A percentile compares a stretch with the other conserved stretches of the same genome.
These are phyloP conservation scores for Tetramorium alpestre DNA, from an alignment of 1,140 invertebrate genomes.

Conservation along the genomic window DNA sequence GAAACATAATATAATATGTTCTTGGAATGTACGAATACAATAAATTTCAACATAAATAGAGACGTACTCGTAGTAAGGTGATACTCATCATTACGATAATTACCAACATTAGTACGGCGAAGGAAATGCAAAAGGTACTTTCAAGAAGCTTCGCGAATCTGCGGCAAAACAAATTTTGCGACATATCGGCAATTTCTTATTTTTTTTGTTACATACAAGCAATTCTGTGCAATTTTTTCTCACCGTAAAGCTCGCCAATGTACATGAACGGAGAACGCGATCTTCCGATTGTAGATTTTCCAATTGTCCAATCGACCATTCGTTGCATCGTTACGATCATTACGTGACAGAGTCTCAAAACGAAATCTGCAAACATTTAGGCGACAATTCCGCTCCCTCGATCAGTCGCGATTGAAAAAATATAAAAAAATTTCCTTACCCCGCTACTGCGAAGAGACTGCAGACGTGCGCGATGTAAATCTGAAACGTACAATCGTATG, in stretches of 20 bases:
- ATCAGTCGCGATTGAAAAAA: background rate
- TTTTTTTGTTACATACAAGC: too few relatives aligned
- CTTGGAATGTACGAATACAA: background rate
- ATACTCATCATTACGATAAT: background rate
- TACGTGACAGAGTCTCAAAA: background rate
- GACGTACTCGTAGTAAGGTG: background rate
- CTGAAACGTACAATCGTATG: background rate
- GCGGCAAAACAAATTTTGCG: too few relatives aligned
- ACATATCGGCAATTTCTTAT: background rate
- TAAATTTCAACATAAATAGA: background rate
- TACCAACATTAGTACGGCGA: background rate
- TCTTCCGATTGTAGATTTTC: conserved; percentile 4
- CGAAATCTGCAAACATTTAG: conserved; percentile 30
- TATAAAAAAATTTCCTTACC: conserved; percentile 4
- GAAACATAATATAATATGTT: too few relatives aligned
- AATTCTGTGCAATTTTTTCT: background rate
- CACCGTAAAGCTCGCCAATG: conserved; percentile 35
- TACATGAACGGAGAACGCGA: background rate
- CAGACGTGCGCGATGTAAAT: conserved; percentile 44
- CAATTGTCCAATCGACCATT: background rate
- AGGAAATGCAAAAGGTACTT: background rate
- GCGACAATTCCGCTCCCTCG: background rate
- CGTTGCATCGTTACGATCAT: background rate
- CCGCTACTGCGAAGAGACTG: conserved; percentile 31
- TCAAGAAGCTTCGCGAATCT: conserved; percentile 29